Conservation (phyloP, 2,113 vertebrate species). For the Phycodurus eques region DNA sequence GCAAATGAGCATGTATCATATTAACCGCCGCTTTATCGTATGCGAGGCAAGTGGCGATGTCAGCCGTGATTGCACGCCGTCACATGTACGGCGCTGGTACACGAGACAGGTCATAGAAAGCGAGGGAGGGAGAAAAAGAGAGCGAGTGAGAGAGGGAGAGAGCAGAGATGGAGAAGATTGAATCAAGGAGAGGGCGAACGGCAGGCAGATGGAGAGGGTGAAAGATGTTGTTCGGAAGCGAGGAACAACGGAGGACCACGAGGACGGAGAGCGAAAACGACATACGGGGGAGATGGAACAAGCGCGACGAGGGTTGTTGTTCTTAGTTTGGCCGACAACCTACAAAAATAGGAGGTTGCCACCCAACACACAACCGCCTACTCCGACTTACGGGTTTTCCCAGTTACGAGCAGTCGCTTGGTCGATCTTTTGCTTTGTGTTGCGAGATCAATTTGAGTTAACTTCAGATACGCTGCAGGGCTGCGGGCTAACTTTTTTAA, state of each 20-base stretch:
- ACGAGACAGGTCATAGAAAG: slow-evolving; percentile 61
- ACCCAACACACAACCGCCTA: too few relatives aligned
- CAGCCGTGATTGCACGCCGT: background rate
- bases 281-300: background rate
- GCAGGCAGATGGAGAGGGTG: slow-evolving; percentile 28
- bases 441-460: too few relatives aligned
- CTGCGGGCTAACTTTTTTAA: too few relatives aligned
- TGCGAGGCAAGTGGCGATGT: background rate
- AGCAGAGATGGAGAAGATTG: slow-evolving; percentile 52
- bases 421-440: too few relatives aligned
- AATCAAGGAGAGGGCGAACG: slow-evolving; percentile 10
- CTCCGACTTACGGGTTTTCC: too few relatives aligned
- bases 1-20: background rate
- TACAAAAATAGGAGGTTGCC: too few relatives aligned
- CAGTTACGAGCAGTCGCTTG: too few relatives aligned
- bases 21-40: background rate
- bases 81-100: background rate
- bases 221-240: slow-evolving; percentile 23
- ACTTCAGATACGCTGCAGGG: too few relatives aligned
- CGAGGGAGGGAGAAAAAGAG: slow-evolving; percentile 44
- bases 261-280: slow-evolving; percentile 7
- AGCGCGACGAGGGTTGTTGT: background rate
- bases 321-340: background rate
- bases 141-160: slow-evolving; percentile 26
- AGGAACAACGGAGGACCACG: slow-evolving; percentile 17